Base-by-base conservation (phyloP, 2,888 invertebrate species). In the Merodon equestris region DNA sequence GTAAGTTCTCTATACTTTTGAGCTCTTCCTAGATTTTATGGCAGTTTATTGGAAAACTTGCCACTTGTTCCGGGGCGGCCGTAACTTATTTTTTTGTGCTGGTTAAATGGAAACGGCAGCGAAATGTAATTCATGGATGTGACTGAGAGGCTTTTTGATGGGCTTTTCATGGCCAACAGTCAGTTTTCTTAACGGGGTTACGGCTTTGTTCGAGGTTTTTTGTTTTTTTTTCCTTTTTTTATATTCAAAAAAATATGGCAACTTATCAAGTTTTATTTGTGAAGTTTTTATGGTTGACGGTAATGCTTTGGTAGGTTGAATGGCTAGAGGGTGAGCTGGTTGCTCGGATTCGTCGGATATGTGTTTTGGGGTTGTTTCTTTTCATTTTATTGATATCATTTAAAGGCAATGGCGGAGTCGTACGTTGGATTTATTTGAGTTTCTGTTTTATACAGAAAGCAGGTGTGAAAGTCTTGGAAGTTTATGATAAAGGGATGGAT, bases 41-140 rank as follows among this genome's bases (percentile, higher is more conserved):
- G 61, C 60, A 57, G 50, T 61, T 74, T 61, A 67, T 68, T 74
- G 50, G 74, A 61, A 53, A 68, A 61, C 54, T 74, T 64, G 13
- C 18, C 0, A 53, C 18, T 17, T 57, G 18, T 50, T 27, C 40
- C 10, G 19, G 7, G 27, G 7, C 27, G 27, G 27, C 27, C 7
- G 2, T 27, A 27, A 27, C 34, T 60, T 60, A 17, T 45, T 14
- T 45, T 9, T 14, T 45, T 15, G 27, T 4, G 18, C 7, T 9
- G 13, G 34, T 27, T 63, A 45, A 19, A 47, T 38, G 50, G 18
- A 70, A 18, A 60, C 13, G 47, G 13, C 47, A 27, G 38, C 19
- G 15, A 53, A 64, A 64, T 63, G 36, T 45, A 64, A 58, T n/a
- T 14, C n/a, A 3, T 34, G 14, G 50, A 1, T 2, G 38, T 53